phyloP scores from a whole-genome alignment of 1,140 invertebrate species.

The Drosophila arizonae region DNA sequence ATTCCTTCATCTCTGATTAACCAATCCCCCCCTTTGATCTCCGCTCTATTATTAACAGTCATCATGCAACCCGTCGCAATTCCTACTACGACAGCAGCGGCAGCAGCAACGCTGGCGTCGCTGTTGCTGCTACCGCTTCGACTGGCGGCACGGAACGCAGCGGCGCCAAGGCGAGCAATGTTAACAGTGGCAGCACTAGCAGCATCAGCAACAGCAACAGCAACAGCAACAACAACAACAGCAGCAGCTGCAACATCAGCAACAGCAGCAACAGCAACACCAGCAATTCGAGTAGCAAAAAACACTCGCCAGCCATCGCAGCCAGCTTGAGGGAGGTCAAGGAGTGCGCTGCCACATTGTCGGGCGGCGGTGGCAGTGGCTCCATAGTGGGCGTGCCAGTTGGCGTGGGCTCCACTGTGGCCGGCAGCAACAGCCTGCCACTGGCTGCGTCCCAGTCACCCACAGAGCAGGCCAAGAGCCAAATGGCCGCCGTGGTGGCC shows the following conservation, averaged over 20 bases:
- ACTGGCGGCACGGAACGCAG: constrained; percentile 27
- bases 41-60: constrained; percentile 18
- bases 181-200: constrained; percentile 25
- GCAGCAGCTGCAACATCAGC: constrained; percentile 24
- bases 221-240: constrained; percentile 28
- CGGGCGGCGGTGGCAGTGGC: constrained; percentile 11
- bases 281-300: constrained; percentile 20
- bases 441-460: constrained; percentile 65
- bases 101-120: constrained; percentile 42
- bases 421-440: constrained; percentile 35
- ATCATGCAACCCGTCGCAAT: constrained; percentile 64
- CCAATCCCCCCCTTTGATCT: neutral
- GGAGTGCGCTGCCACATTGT: constrained; percentile 43
- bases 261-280: constrained; percentile 17
- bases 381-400: constrained; percentile 28
- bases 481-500: constrained; percentile 75
- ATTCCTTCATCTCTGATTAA: neutral
- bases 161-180: constrained; percentile 36
- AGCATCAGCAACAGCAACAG: constrained; percentile 24
- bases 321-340: constrained; percentile 51
- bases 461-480: constrained; percentile 74
- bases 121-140: constrained; percentile 7
- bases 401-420: constrained; percentile 14
- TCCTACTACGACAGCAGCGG: constrained; percentile 68
- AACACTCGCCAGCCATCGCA: constrained; percentile 29